Conservation (phyloP, 2,113 vertebrate species). For the Dunckerocampus dactyliophorus region DNA sequence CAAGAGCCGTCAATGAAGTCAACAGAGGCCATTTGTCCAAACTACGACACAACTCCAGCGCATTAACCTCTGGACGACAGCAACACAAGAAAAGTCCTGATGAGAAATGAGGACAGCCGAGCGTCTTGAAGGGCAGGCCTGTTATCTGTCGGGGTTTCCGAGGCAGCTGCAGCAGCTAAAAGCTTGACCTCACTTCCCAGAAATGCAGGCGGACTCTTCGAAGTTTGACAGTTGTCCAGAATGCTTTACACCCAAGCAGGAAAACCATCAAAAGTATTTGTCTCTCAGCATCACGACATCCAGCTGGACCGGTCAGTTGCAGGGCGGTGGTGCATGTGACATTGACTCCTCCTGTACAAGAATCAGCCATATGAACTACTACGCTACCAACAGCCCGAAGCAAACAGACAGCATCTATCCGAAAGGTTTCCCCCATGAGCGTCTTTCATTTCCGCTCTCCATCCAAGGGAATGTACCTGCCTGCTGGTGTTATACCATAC, state of each 20-base stretch:
- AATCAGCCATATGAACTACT: background rate
- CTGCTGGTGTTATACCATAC: slow-evolving; percentile 1
- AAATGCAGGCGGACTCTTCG: slow-evolving; percentile 53
- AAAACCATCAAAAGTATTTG: slow-evolving; percentile 33
- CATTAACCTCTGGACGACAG: slow-evolving; percentile 18
- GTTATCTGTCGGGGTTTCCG: slow-evolving; percentile 57
- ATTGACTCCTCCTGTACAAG: background rate
- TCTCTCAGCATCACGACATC: slow-evolving; percentile 5
- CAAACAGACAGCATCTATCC: slow-evolving; percentile 24
- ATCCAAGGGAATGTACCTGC: slow-evolving; percentile 16
- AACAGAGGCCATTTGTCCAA: slow-evolving; percentile 30
- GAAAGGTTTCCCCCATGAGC: slow-evolving; percentile 14
- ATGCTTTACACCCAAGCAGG: slow-evolving; percentile 29
- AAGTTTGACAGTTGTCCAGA: slow-evolving; percentile 47
- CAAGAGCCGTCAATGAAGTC: slow-evolving; percentile 11
- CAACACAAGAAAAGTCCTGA: slow-evolving; percentile 11
- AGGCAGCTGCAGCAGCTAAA: slow-evolving; percentile 56
- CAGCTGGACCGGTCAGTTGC: too few relatives aligned
- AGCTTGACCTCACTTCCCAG: slow-evolving; percentile 62
- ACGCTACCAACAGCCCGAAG: background rate
- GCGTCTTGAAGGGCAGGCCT: slow-evolving; percentile 44
- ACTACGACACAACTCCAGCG: slow-evolving; percentile 19
- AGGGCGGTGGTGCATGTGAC: background rate
- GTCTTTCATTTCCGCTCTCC: slow-evolving; percentile 44
- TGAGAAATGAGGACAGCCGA: slow-evolving; percentile 23